Conservation (phyloP, 2,113 vertebrate genomes). For the Ceratotherium simum region DNA sequence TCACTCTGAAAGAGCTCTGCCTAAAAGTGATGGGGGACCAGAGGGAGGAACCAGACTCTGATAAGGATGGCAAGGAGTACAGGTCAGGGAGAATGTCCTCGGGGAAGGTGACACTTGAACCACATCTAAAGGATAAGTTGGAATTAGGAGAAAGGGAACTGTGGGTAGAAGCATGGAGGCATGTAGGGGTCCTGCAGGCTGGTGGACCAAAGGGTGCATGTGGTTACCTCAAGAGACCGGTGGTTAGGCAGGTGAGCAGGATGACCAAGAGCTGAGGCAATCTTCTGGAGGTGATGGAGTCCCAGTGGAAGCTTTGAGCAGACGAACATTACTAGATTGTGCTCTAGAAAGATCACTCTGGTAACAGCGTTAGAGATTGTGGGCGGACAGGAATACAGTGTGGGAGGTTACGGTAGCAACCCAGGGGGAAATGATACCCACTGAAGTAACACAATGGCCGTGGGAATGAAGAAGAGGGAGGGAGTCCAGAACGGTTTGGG, state of each 20-base stretch:
- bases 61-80: not conserved
- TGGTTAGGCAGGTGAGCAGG: not conserved
- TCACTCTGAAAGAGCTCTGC: not conserved
- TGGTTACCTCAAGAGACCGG: not conserved
- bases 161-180: not conserved
- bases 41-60: not conserved
- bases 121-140: not conserved
- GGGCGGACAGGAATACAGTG: accelerated
- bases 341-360: not conserved
- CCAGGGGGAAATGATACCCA: accelerated
- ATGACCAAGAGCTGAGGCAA: not conserved
- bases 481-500: not conserved
- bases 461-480: not conserved
- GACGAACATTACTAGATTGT: no score
- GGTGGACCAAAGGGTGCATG: not conserved
- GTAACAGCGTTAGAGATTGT: not conserved
- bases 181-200: not conserved
- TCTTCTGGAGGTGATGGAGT: not conserved
- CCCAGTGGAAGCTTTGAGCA: not conserved
- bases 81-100: not conserved
- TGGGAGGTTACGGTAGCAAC: not conserved
- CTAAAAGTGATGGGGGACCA: not conserved
- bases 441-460: no score
- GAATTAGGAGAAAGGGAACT: not conserved
- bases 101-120: not conserved